Percentiles rank a stretch among this genome's conserved stretches.
phyloP scores from a whole-genome alignment of 2,113 vertebrate species.

The Elaphurus davidianus region DNA sequence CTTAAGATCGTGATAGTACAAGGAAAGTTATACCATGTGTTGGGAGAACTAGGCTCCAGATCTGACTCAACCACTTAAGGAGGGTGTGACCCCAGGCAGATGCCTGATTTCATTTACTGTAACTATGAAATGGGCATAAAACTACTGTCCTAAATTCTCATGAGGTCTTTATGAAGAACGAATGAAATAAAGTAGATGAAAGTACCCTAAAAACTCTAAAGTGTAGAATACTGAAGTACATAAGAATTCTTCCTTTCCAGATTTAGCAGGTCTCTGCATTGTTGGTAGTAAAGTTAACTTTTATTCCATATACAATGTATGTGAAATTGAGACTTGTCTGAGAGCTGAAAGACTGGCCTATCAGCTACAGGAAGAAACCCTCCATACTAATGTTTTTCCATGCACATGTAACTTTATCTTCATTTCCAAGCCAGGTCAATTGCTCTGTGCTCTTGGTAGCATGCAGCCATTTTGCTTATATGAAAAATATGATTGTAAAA shows the following conservation, averaged over 20 bases:
- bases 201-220: not conserved
- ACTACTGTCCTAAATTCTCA: not conserved
- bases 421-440: not conserved
- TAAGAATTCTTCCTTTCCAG: not conserved
- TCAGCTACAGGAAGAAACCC: not conserved
- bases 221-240: not conserved
- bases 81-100: not conserved
- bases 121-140: not conserved
- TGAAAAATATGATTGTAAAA: not conserved
- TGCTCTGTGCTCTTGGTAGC: not conserved
- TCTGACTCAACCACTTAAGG: not conserved
- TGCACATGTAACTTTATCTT: not conserved
- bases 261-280: not conserved
- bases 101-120: not conserved
- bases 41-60: not conserved
- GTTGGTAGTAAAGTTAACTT: not conserved
- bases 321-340: not conserved
- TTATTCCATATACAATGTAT: not conserved
- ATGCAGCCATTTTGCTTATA: not conserved
- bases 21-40: not conserved
- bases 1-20: not conserved
- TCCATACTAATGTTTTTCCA: not conserved
- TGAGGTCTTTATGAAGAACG: not conserved
- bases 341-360: not conserved
- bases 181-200: not conserved